Base-by-base conservation (phyloP, 2,888 invertebrate species). In the Campoplex capitator region DNA sequence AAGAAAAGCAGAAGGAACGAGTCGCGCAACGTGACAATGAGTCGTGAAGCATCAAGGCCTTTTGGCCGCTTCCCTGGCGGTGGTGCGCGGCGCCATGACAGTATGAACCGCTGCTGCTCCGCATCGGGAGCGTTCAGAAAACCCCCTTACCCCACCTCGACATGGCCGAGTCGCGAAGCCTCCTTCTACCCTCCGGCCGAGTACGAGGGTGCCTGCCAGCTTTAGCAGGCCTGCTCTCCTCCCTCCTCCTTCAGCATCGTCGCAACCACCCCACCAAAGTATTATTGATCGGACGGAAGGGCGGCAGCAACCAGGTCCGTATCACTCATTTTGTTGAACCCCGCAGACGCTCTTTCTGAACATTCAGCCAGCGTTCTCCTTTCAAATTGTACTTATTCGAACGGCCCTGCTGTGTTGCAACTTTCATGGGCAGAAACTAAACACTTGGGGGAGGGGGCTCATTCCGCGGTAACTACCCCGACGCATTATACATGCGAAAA, bases 261-360 rank as follows among this genome's bases (percentile, higher is more conserved):
- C 51, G 77, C 86, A 87, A 86, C 89, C 88, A 68, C 93, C 94
- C 94, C 94, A 94, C 94, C 94, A 93, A 91, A 92, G 92, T 92
- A 92, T 94, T 94, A 94, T 94, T 94, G 94, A 94, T 94, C 94
- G 93, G 91, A 91, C 93, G 92, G 93, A 94, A 94, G 94, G 94
- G 94, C 93, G 94, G 94, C 93, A 92, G 92, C 93, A 91, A 91
- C 92, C 94, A 94, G 92, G 92, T 88, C 83, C 93, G 94, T 93
- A 92, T 88, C 89, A 86, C 87, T 87, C 83, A 70, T 87, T 88
- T 88, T 56, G 74, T 83, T 91, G 88, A 88, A 92, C 91, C 90
- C 91, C 90, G 67, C n/a, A n/a, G 71, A 58, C 82, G 42, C 71
- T 79, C 75, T 76, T 42, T 67, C 48, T 65, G 18, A 68, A 67